Evolutionary conservation across 2,113 vertebrate species (phyloP), one percentile per base, ranked within the genome.

Genomic region (Catharus fuscescens): DNA sequence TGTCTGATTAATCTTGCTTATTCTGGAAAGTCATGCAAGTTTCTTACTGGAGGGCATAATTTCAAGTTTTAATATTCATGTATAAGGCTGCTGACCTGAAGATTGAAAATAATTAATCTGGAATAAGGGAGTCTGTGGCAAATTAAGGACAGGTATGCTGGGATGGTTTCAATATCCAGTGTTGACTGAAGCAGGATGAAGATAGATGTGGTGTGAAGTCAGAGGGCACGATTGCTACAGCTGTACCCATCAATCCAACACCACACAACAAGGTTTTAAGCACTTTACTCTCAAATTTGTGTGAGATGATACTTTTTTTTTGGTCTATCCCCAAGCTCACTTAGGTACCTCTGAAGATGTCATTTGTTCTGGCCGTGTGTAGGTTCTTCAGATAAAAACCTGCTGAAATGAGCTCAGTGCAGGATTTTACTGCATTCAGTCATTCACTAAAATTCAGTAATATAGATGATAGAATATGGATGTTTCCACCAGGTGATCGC

Each of bases 1-100:
- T 88, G 88, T 90, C 86, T 83, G 95, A 95, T 93, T 92, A 95
- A 95, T 94, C 80, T 93, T 76, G n/a, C 64, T 93, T 96, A 84
- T 94, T 90, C 92, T 92, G 69, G 36, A 93, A 93, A 94, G 23
- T 86, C 50, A 5, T 93, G 48, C 44, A 88, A 78, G 48, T 90
- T 92, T 96, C 93, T 93, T 88, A 88, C 94, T 84, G 53, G 76
- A 96, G 82, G 96, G 69, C 36, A 86, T 67, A 86, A 56, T 90
- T 94, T 88, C 48, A 78, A 74, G 20, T 81, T 96, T 92, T 86
- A 96, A 83, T 94, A 95, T 96, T 93, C 62, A 86, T 57, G 24
- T 86, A 40, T 74, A 86, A 93, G 10, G 19, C 28, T 84, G 31
- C 18, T 93, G 88, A 93, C 82, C 69, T 0, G 1, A 92, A 86